phyloP scores from a whole-genome alignment of 1,140 invertebrate species.

The Drosophila pandora region DNA sequence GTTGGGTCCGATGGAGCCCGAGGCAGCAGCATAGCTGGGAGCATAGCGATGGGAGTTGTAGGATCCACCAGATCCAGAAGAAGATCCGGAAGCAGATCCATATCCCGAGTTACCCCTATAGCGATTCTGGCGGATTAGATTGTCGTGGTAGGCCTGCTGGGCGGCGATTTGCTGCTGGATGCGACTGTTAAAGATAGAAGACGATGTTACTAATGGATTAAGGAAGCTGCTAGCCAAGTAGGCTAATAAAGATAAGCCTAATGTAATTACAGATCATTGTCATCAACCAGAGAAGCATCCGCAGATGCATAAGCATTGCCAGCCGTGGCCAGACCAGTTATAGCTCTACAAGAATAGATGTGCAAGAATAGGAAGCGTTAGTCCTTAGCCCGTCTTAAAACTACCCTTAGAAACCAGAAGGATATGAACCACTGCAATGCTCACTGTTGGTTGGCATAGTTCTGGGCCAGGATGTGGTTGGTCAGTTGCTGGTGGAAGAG shows the following conservation, averaged over 20 bases:
- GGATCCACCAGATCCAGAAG: constrained; percentile 14
- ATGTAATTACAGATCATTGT: constrained; percentile 69
- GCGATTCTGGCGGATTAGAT: constrained; percentile 55
- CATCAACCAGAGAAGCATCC: constrained; percentile 63
- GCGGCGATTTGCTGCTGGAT: constrained; percentile 78
- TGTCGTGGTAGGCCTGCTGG: constrained; percentile 70
- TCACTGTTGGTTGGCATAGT: constrained; percentile 75
- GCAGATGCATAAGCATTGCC: constrained; percentile 74
- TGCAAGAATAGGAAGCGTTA: constrained; percentile 49
- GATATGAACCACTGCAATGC: constrained; percentile 12
- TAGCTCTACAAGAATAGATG: constrained; percentile 66
- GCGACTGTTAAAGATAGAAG: constrained; percentile 41
- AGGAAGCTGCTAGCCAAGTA: no score
- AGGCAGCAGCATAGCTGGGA: constrained; percentile 80
- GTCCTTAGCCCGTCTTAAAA: constrained; percentile 25
- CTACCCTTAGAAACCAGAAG: constrained; percentile 9
- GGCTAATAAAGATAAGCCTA: constrained; percentile 12
- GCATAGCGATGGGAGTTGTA: constrained; percentile 76
- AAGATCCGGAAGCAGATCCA: neutral
- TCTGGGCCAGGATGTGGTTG: constrained; percentile 78
- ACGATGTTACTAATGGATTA: neutral
- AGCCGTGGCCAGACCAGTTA: constrained; percentile 71
- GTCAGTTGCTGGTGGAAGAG: constrained; percentile 80
- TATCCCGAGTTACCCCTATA: constrained; percentile 37
- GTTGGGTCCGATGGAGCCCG: constrained; percentile 84